These are phyloP conservation scores for Mustelus asterias DNA, from an alignment of 2,113 vertebrate genomes.

Conservation along the genomic window DNA sequence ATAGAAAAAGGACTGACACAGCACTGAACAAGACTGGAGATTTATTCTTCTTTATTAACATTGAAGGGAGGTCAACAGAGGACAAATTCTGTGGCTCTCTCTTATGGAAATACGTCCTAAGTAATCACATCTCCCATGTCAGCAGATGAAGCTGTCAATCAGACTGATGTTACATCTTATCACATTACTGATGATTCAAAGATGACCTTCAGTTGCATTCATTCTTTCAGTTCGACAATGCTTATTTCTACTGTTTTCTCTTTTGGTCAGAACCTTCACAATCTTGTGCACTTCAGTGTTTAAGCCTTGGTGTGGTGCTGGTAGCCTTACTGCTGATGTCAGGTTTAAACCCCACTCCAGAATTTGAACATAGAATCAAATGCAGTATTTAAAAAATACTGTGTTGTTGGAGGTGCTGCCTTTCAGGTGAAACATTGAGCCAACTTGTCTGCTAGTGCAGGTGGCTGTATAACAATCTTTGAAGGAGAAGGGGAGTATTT, in stretches of 20 bases:
- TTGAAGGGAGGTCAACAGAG: conserved; percentile 13
- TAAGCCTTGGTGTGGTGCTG: neutral
- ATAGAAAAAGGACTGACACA: conserved; percentile 42
- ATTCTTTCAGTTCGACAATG: neutral
- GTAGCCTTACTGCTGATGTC: neutral
- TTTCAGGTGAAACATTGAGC: neutral
- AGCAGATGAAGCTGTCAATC: conserved; percentile 25
- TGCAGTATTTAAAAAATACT: neutral
- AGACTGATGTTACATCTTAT: neutral
- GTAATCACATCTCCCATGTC: conserved; percentile 8
- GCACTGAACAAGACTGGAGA: neutral
- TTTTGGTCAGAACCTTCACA: neutral
- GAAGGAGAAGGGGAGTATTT: neutral
- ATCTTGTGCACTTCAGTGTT: neutral
- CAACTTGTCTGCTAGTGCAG: neutral
- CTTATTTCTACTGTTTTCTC: neutral
- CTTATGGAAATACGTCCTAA: neutral
- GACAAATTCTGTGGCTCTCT: neutral
- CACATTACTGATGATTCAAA: neutral
- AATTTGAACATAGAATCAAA: neutral
- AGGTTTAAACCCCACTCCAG: neutral
- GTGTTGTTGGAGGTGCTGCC: neutral
- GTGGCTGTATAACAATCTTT: neutral
- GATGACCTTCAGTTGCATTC: neutral
- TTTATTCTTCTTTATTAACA: neutral